Base-by-base conservation (phyloP, 1,140 invertebrate genomes). In the Scaptomyza graminum region DNA sequence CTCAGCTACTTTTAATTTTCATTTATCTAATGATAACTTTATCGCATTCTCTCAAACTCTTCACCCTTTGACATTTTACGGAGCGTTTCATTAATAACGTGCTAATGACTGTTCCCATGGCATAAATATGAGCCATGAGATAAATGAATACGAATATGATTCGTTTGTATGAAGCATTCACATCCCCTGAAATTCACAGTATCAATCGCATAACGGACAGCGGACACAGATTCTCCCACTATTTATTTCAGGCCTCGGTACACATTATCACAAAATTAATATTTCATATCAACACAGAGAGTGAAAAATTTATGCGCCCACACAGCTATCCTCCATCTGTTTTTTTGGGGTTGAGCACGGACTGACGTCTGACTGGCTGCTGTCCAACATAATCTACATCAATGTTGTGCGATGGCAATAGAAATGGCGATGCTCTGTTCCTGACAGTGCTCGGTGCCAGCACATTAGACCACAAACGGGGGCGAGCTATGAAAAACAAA, bases 321-420 rank as follows among this genome's bases (percentile, higher is more conserved):
- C 82, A 87, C 82, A 74, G 31, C 31, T 6, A 44, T 5, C 13
- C 18, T 15, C 15, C 15, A 28, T 34, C 41, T 28, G n/a, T n/a
- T 15, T 18, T 9, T 28, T 63, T 56, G 47, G 61, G 68, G 44
- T 65, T 59, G 61, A 64, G 44, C 51, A 70, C 60, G 51, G 56
- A 72, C 69, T 77, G 66, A 84, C 63, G 69, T 87, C 81, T 72
- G 70, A 69, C 77, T 80, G 77, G 69, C 66, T 77, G 70, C 73
- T 65, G 74, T 81, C 81, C 82, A 80, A 77, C 78, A 64, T 74
- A 87, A 85, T 85, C 81, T 85, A 87, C 82, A 85, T 85, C 81
- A 75, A 56, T 67, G 43, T 39, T 34, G 34, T 41, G 37, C 5
- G 13, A 28, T 31, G 31, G 28, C 44, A 46, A 44, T 68, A 49